Evolutionary conservation across 2,113 vertebrate species (phyloP).

Genomic region (Microcebus griseorufus): DNA sequence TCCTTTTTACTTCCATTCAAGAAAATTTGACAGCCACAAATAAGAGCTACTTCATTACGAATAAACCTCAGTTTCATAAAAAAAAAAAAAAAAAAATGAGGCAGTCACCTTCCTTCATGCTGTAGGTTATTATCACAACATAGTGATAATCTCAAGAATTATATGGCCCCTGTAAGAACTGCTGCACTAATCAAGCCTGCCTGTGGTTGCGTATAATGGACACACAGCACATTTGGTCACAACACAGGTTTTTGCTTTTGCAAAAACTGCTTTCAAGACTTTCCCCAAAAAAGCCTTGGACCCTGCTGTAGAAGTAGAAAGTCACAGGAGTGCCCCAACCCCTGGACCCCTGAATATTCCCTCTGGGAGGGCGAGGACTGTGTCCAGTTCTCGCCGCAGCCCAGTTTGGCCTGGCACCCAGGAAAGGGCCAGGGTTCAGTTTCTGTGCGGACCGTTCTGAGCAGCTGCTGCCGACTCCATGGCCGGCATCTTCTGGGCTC

Average conservation of each 20-base stretch:
- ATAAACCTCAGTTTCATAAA: not conserved
- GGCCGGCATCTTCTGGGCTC: not conserved
- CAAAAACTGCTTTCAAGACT: not conserved
- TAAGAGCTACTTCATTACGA: not conserved
- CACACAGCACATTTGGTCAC: not conserved
- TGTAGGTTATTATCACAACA: not conserved
- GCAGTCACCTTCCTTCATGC: not conserved
- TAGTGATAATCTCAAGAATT: not conserved
- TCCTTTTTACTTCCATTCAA: not conserved
- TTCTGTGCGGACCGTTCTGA: not conserved
- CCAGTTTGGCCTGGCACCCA: not conserved
- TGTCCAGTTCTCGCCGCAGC: no score
- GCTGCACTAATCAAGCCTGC: not conserved
- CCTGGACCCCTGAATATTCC: not conserved
- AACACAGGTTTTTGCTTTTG: not conserved
- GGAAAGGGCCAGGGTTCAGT: not conserved
- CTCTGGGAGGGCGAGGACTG: not conserved
- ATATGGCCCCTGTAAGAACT: rapidly evolving
- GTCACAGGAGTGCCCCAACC: not conserved
- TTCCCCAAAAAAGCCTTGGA: not conserved
- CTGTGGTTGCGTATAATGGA: not conserved
- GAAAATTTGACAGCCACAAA: not conserved
- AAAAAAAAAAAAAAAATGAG: not conserved
- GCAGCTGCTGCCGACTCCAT: not conserved
- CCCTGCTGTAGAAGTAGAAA: not conserved